Base-by-base conservation (phyloP, 2,113 vertebrate genomes). In the Megaleporinus macrocephalus region DNA sequence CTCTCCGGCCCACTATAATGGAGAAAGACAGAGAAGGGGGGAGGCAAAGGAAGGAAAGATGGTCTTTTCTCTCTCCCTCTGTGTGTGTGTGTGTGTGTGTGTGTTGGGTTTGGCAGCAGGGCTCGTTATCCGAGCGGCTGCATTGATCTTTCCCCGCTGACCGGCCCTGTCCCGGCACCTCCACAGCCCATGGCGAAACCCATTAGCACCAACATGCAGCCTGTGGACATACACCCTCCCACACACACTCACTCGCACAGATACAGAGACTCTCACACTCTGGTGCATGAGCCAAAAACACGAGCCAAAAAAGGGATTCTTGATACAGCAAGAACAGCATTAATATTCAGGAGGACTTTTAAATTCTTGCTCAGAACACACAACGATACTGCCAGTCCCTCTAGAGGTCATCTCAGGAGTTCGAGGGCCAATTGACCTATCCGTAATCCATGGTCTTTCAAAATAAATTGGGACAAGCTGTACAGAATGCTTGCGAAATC, bases 191-290 rank as follows among this genome's bases (percentile, higher is more conserved):
- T 73, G 69, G 79, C 79, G 62, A 85, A 78, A 29, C 11, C 75
- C 27, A 74, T 85, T 81, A 85, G 75, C 36, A 66, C 69, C 70
- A 74, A 77, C 83, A 80, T 76, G 69, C 74, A 83, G 75, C 81
- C 62, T 53, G 76, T 27, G 76, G 73, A 71, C 57, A 72, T 47
- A 83, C 44, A 66, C 33, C 3, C 53, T 1, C 53, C 7, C 62
- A 26, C 70, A 22, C 41, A 30, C 47, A 77, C 68, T 73, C 22
- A 72, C 73, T 22, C 74, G 72, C 75, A 78, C 41, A 41, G 7
- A 76, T 36, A 76, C 59, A 66, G 57, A 63, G 41, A 47, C 73
- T 51, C 36, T 51, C 83, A 41, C 69, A 76, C 55, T 24, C 57
- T 22, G 22, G 57, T 26, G 24, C 57, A 61, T 12, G 57, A 61